Conservation (phyloP, 2,113 vertebrate species). For the Elgaria multicarinata region DNA sequence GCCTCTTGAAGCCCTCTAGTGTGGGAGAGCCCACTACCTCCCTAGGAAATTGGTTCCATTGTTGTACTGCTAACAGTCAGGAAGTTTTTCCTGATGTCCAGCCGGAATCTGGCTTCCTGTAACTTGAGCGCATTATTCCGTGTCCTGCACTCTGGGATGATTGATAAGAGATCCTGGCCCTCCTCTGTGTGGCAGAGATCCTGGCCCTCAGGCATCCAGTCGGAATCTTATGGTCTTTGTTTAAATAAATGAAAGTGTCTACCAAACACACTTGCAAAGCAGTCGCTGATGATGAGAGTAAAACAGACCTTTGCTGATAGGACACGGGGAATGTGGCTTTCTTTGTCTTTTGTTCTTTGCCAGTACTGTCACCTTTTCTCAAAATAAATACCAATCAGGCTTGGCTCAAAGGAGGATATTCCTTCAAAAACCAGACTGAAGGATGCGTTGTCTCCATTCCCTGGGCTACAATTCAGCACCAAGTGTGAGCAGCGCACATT, state of each 20-base stretch:
- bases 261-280: rapidly evolving
- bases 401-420: neutral
- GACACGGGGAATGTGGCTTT: neutral
- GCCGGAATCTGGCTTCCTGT: too few species aligned
- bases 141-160: too few species aligned
- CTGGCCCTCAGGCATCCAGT: neutral
- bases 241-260: neutral
- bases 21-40: too few species aligned
- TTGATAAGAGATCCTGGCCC: too few species aligned
- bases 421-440: conserved; percentile 4
- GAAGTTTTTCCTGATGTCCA: too few species aligned
- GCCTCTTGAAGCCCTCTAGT: too few species aligned
- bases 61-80: too few species aligned
- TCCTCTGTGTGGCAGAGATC: too few species aligned
- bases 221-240: neutral
- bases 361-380: neutral
- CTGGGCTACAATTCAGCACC: conserved; percentile 27
- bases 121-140: too few species aligned
- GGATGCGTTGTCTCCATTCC: conserved; percentile 15
- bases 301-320: rapidly evolving
- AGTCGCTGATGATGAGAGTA: rapidly evolving
- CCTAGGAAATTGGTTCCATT: too few species aligned
- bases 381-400: neutral
- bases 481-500: conserved; percentile 43
- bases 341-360: neutral